A percentile compares a stretch with the other conserved stretches of the same genome.
These are phyloP conservation scores for Clarias platycephalus DNA, from an alignment of 2,797 vertebrate species.

Conservation along the genomic window DNA sequence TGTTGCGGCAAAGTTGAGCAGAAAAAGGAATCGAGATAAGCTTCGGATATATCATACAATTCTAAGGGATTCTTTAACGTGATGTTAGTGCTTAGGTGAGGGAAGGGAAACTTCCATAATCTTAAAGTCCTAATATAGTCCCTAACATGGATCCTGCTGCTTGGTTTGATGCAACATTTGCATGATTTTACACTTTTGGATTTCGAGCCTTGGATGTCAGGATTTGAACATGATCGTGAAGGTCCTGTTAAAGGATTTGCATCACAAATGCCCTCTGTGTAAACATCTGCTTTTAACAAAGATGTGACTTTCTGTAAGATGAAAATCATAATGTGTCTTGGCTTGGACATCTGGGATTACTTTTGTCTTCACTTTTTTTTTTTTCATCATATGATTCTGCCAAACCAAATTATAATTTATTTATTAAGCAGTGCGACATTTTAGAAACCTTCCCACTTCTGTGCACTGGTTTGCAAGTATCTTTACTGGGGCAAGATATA, in stretches of 20 bases:
- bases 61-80: not conserved
- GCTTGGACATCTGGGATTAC: not conserved
- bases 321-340: not conserved
- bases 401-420: too few species aligned
- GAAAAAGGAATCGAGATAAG: not conserved
- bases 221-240: too few species aligned
- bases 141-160: not conserved
- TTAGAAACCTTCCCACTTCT: not conserved
- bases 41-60: not conserved
- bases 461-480: not conserved
- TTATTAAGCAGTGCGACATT: not conserved
- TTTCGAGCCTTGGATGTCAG: too few species aligned
- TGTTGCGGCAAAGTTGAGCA: not conserved
- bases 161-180: not conserved
- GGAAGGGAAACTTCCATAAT: not conserved
- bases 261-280: not conserved
- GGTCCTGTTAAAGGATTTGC: not conserved
- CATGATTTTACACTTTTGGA: not conserved
- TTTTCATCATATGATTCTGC: not conserved
- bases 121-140: not conserved
- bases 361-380: not conserved
- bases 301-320: not conserved
- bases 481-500: not conserved
- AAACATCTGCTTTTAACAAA: not conserved
- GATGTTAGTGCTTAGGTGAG: not conserved